A percentile compares a stretch with the other conserved stretches of the same genome.
These are phyloP conservation scores for Bombus picipes DNA, from an alignment of 1,140 invertebrate species.

Conservation along the genomic window DNA sequence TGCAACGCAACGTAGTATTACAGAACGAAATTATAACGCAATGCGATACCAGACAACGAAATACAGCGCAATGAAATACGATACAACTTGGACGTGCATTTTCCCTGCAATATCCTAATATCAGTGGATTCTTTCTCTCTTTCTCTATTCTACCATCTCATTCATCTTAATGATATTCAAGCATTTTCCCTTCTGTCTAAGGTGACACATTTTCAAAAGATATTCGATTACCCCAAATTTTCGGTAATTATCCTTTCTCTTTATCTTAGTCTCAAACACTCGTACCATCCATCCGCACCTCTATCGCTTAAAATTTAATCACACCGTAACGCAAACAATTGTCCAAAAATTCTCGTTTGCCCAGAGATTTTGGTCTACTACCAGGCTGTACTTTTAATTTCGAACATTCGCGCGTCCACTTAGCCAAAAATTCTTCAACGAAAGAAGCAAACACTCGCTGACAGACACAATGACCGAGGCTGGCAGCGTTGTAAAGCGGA, in stretches of 20 bases:
- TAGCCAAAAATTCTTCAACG: background rate
- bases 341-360: background rate
- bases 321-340: background rate
- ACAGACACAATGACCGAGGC: constrained; percentile 5
- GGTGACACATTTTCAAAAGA: background rate
- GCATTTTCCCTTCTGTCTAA: too few relatives aligned
- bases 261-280: background rate
- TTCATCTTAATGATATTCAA: background rate
- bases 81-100: background rate
- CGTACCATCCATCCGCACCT: background rate
- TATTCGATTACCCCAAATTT: background rate
- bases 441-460: constrained; percentile 2
- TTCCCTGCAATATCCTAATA: background rate
- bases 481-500: background rate
- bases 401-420: background rate
- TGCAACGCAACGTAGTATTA: background rate
- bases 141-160: background rate
- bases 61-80: background rate
- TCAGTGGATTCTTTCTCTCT: background rate
- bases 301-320: background rate
- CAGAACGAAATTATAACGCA: background rate
- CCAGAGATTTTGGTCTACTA: background rate
- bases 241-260: background rate
- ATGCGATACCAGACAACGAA: background rate
- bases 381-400: background rate